Conservation (phyloP, 2,888 invertebrate species). For the Scrobipalpa atriplicella region DNA sequence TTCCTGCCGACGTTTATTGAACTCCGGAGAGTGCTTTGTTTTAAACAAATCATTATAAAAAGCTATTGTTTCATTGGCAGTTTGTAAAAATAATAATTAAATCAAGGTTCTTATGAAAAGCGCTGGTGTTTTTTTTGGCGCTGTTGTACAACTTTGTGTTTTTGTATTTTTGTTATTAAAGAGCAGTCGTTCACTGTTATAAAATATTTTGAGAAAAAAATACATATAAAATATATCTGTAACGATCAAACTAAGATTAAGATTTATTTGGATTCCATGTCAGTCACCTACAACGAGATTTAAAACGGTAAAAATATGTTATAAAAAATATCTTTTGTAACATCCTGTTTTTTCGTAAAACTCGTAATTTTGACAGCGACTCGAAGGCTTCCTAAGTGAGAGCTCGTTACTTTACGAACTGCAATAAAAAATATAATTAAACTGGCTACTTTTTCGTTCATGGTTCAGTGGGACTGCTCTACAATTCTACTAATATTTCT, state of each 20-base stretch:
- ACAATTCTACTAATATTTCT: constrained; percentile 1
- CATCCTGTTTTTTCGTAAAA: no score
- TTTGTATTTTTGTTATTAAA: no score
- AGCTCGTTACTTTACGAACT: constrained; percentile 4
- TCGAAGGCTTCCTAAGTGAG: background rate
- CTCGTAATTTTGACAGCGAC: background rate
- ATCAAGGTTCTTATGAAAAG: background rate
- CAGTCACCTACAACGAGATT: no score
- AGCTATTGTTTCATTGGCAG: background rate
- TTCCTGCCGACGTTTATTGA: background rate
- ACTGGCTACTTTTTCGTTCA: background rate
- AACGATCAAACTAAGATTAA: no score
- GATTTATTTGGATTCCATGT: no score
- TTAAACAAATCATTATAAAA: background rate
- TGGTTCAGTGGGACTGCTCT: background rate
- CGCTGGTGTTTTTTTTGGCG: background rate
- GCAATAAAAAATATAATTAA: constrained; percentile 15
- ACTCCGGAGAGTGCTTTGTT: background rate
- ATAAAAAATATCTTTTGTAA: no score
- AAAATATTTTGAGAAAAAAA: no score
- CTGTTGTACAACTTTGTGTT: no score
- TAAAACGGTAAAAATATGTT: no score
- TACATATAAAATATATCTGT: no score
- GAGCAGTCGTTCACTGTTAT: no score
- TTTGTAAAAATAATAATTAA: background rate